These are phyloP conservation scores for Gyps fulvus DNA, from an alignment of 2,113 vertebrate species.

Conservation along the genomic window DNA sequence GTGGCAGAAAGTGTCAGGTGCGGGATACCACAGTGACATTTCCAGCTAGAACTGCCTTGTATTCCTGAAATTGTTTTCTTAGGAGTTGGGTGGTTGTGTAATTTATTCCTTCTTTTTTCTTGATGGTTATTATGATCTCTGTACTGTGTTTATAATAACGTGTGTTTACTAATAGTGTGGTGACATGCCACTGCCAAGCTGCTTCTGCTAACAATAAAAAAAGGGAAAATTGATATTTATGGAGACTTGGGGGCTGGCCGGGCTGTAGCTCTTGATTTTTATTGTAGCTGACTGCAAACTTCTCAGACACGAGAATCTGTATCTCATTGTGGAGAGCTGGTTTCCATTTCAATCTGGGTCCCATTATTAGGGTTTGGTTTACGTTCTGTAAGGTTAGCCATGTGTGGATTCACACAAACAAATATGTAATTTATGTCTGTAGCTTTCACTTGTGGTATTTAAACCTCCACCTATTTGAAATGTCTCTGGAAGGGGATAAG, in stretches of 20 bases:
- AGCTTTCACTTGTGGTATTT: constrained; percentile 49
- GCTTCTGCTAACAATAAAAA: constrained; percentile 58
- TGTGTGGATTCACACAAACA: constrained; percentile 57
- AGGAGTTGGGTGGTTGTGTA: not conserved
- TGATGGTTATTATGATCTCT: not conserved
- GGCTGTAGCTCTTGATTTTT: constrained; percentile 42
- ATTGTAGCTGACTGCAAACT: constrained; percentile 57
- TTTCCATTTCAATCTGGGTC: constrained; percentile 58
- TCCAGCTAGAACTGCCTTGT: not conserved
- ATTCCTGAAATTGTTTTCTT: not conserved
- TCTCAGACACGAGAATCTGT: constrained; percentile 43
- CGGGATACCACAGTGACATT: not conserved
- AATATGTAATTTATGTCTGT: constrained; percentile 28
- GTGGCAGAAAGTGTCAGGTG: not conserved
- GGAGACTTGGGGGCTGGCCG: not conserved
- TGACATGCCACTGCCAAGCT: constrained; percentile 28
- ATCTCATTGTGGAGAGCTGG: constrained; percentile 55
- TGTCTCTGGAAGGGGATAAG: constrained; percentile 29
- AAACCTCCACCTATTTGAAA: constrained; percentile 44
- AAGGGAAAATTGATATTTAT: constrained; percentile 48
- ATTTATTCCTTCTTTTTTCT: not conserved
- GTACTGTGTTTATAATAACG: constrained; percentile 31
- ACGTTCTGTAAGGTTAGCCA: constrained; percentile 34
- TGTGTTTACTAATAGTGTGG: constrained; percentile 62
- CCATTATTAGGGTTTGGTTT: constrained; percentile 55